Evolutionary conservation across 2,113 vertebrate genomes (phyloP), one percentile per base, ranked within the genome.

Genomic region (Monopterus albus): DNA sequence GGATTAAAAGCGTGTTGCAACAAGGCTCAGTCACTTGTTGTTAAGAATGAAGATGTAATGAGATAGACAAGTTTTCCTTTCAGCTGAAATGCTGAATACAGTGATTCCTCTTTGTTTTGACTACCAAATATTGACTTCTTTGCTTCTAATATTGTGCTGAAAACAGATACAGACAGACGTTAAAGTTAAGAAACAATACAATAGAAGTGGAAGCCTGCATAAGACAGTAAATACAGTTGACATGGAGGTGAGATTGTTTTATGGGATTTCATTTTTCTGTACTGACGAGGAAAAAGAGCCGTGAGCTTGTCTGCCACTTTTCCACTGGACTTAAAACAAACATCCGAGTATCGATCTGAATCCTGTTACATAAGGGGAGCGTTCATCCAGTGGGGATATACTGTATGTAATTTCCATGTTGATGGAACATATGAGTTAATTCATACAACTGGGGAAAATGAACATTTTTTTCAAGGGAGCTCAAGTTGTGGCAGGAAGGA

Each of bases 361-460:
- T 72, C 55, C 36, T 29, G 9, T 84, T 91, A 79, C 69, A 79
- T 82, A 85, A 86, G 2, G 9, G 60, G 42, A 13, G 11, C 38
- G 52, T 66, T 38, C 17, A 18, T 73, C 45, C 58, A 7, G 52
- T 10, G 3, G 49, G 52, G 65, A 85, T 77, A n/a, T n/a, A n/a
- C n/a, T n/a, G 75, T 75, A 85, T 83, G 75, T 64, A 79, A 69
- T 89, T 91, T 89, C 84, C 81, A 75, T 86, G 84, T 82, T 75
- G 51, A 74, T 81, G 87, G 81, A 88, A 86, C 70, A 10, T 60
- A 38, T 84, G 70, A 67, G 58, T 73, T 88, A 74, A 87, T 78
- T 84, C 50, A 58, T 21, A 42, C 56, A 23, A 26, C 40, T 83
- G 26, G 78, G 82, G 77, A 89, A 88, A 86, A 9, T 29, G 78